phyloP scores from a whole-genome alignment of 2,113 vertebrate species.

The Cisticola juncidis region DNA sequence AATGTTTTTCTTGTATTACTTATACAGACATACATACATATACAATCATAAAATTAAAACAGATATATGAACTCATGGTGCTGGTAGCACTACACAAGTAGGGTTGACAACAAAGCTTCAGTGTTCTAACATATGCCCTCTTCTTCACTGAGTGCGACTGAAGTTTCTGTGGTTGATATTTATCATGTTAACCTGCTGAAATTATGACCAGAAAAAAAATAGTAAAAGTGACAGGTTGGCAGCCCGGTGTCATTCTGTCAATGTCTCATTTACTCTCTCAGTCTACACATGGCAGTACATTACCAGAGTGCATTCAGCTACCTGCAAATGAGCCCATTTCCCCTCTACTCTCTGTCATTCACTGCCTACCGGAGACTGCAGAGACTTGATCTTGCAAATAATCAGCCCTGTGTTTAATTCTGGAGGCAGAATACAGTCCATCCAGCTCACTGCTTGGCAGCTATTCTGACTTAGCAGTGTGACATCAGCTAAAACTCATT shows the following conservation, averaged over 20 bases:
- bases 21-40: not conserved
- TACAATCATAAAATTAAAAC: not conserved
- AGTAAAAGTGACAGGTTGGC: not conserved
- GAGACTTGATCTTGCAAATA: not conserved
- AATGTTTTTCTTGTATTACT: not conserved
- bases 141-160: not conserved
- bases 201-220: not conserved
- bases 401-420: not conserved
- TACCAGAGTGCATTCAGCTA: not conserved
- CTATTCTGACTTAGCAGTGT: not conserved
- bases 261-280: not conserved
- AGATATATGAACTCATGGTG: not conserved
- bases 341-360: not conserved
- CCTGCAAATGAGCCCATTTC: not conserved
- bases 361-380: not conserved
- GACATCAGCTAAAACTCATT: slow-evolving; percentile 24
- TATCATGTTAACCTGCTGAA: not conserved
- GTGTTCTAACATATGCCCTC: not conserved
- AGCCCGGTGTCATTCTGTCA: not conserved
- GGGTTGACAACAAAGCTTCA: accelerated
- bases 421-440: not conserved
- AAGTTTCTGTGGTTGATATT: not conserved
- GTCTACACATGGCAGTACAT: not conserved
- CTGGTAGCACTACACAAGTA: not conserved
- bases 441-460: not conserved